These are phyloP conservation scores for Orchesellides sinensis DNA, from an alignment of 2,888 invertebrate genomes.

Conservation along the genomic window DNA sequence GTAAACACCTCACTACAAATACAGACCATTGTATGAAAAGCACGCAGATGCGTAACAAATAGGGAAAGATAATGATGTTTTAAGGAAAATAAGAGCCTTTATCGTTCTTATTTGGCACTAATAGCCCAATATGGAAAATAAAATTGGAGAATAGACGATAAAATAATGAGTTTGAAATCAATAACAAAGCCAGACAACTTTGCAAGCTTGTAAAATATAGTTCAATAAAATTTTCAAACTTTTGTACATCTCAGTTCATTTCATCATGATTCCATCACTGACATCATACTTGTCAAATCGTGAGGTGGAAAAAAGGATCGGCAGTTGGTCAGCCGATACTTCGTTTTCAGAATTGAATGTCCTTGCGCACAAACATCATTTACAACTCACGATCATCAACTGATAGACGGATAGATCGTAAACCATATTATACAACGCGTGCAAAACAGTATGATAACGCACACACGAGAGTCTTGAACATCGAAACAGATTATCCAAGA, in stretches of 20 bases:
- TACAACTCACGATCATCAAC: conserved; percentile 51
- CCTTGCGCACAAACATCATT: conserved; percentile 62
- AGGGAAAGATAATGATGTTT: conserved; percentile 11
- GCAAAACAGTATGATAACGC: neutral
- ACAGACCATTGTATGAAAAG: too few relatives aligned
- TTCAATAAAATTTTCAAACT: conserved; percentile 14
- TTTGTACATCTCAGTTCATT: conserved; percentile 36
- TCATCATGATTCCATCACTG: conserved; percentile 48
- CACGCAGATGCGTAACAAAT: conserved; percentile 45
- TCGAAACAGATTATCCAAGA: conserved; percentile 17
- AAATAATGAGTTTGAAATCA: neutral
- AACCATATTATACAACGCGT: neutral
- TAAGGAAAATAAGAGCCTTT: conserved; percentile 23
- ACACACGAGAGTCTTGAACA: neutral
- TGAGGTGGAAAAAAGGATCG: conserved; percentile 60
- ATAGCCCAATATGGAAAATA: conserved; percentile 42
- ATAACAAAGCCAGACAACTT: too few relatives aligned
- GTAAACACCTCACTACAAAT: too few relatives aligned
- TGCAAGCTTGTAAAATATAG: neutral
- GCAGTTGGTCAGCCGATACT: conserved; percentile 20
- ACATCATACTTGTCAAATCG: conserved; percentile 54
- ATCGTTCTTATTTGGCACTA: conserved; percentile 41
- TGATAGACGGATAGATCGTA: neutral
- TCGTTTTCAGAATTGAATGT: conserved; percentile 37
- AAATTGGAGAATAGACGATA: neutral